A percentile compares a stretch with the other conserved stretches of the same genome.
Conservation (phyloP, 1,140 invertebrate genomes). For the Papilio machaon region DNA sequence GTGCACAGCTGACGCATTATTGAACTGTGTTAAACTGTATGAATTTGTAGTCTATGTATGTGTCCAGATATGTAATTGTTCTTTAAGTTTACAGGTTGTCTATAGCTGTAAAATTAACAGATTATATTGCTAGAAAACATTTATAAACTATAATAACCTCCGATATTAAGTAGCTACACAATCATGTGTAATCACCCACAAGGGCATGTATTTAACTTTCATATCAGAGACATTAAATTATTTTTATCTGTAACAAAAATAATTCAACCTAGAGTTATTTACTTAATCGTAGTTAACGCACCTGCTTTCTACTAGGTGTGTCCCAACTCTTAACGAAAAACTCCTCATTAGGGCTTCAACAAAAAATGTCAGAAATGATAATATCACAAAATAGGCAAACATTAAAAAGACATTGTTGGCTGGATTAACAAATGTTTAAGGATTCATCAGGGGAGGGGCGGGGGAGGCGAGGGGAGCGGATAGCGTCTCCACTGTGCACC, state of each 20-base stretch:
- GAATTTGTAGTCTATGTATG: not conserved
- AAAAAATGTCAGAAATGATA: constrained; percentile 43
- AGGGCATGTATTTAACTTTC: not conserved
- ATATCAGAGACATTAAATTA: not conserved
- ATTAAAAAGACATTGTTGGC: constrained; percentile 66
- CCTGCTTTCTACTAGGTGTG: constrained; percentile 7
- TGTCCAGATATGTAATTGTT: not conserved
- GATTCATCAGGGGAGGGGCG: constrained; percentile 49
- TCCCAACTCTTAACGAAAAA: constrained; percentile 10
- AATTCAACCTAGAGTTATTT: not conserved
- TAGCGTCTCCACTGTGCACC: constrained; percentile 45
- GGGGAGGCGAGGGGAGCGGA: constrained; percentile 36
- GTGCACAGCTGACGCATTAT: not conserved
- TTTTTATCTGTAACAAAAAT: not conserved
- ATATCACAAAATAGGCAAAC: constrained; percentile 51
- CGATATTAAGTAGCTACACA: no score
- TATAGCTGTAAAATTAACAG: not conserved
- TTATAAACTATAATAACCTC: not conserved
- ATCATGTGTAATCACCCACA: not conserved
- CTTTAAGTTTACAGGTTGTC: not conserved
- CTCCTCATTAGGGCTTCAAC: constrained; percentile 37
- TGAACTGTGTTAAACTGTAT: not conserved
- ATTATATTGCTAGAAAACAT: no score
- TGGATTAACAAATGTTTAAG: constrained; percentile 73
- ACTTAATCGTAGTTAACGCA: constrained; percentile 9